These are phyloP conservation scores for Eriosoma lanigerum DNA, from an alignment of 1,140 invertebrate species.

Conservation along the genomic window DNA sequence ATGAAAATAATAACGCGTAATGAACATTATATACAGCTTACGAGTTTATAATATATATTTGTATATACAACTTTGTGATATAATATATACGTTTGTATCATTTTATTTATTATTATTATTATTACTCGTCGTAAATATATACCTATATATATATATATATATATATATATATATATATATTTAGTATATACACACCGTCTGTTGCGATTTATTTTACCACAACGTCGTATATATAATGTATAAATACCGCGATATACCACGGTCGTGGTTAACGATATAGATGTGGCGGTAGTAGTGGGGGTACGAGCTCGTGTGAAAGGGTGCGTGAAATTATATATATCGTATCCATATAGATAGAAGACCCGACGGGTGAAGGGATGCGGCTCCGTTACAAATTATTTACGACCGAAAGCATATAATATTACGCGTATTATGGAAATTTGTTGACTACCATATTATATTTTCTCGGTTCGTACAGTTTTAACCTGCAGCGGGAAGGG, in stretches of 20 bases:
- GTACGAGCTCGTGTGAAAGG: constrained; percentile 29
- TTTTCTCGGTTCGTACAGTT: background rate
- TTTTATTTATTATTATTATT: constrained; percentile 17
- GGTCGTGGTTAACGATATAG: background rate
- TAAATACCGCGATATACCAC: too few species aligned
- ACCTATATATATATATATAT: too few species aligned
- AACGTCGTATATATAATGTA: too few species aligned
- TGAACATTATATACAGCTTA: background rate
- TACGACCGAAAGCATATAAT: constrained; percentile 2
- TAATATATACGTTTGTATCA: too few species aligned
- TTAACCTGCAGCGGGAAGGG: background rate
- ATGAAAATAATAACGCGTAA: background rate
- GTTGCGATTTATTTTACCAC: background rate
- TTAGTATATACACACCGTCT: background rate
- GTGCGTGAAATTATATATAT: constrained; percentile 33
- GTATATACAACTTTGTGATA: too few species aligned
- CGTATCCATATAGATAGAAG: background rate
- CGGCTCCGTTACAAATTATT: background rate
- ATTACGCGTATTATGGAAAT: constrained; percentile 17
- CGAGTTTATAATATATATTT: background rate
- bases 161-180: background rate
- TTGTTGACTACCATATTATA: background rate
- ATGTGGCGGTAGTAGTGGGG: background rate
- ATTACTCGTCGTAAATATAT: background rate
- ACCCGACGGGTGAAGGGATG: constrained; percentile 10